Evolutionary conservation across 2,888 invertebrate species (phyloP), one percentile per base, ranked within the genome.

Genomic region (Conops quadrifasciatus): DNA sequence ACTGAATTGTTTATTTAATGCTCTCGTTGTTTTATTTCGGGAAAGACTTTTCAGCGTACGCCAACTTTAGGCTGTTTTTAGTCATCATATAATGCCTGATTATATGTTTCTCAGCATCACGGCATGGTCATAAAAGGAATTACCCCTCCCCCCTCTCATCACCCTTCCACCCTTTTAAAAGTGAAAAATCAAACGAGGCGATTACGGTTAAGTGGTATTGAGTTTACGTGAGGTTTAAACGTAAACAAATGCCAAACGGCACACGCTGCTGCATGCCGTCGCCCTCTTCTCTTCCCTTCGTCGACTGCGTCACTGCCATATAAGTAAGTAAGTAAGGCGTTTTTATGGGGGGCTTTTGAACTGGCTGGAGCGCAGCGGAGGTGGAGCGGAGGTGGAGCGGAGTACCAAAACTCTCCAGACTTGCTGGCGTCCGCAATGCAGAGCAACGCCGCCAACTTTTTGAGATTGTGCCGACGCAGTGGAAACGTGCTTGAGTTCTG

Each of bases 191-290:
- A 15, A 16, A 26, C 9, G 58, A 24, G 21, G 45, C 30, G 36
- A 49, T 47, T 63, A n/a, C 56, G 56, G 15, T 70, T 70, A 70
- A 72, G 72, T 72, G 70, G 66, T 66, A 66, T 70, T 56, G 69
- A 70, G 66, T 72, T 70, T 70, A 70, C 70, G 72, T 62, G 51
- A 49, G 60, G 51, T 62, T 13, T 21, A 45, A 62, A 66, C 62
- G 72, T 72, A 72, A 72, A 72, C 72, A 72, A 62, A 49, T 47
- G 28, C 45, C 15, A 19, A 19, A 16, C 36, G 53, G 0, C 16
- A 56, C 36, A 19, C 19, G 56, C 15, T 24, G 36, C 43, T 36
- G 53, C 66, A 36, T 36, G 63, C 24, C 13, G 36, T 43, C 15
- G 26, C 56, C 26, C 21, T 21, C 13, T 56, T 15, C 26, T 26